A percentile compares a stretch with the other conserved stretches of the same genome.
Conservation (phyloP, 2,797 vertebrate species). For the Botia almorhae region DNA sequence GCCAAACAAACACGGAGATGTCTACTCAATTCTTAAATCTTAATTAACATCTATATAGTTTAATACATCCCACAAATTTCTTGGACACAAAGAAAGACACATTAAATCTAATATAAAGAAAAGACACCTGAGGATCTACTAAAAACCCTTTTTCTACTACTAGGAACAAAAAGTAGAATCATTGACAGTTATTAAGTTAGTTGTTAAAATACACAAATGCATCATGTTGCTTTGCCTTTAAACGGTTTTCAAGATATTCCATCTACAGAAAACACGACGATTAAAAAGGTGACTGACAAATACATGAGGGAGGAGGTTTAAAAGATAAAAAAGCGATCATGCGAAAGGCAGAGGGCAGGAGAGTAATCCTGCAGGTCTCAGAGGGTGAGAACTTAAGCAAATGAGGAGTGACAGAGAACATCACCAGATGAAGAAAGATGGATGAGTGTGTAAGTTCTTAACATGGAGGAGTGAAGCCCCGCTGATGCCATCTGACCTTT, state of each 20-base stretch:
- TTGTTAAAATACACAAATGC: no score
- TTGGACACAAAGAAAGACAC: no score
- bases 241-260: not conserved
- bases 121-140: no score
- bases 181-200: no score
- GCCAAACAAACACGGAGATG: no score
- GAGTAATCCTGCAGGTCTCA: not conserved
- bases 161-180: not conserved
- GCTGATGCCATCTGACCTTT: slow-evolving; percentile 28
- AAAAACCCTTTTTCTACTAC: no score
- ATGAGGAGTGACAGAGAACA: slow-evolving; percentile 21
- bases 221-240: not conserved
- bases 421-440: slow-evolving; percentile 8
- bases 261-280: not conserved
- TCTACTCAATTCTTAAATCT: no score
- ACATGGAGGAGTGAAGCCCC: slow-evolving; percentile 33
- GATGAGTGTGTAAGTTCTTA: not conserved
- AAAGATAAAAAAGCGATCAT: not conserved
- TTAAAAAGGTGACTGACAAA: slow-evolving; percentile 15
- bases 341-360: slow-evolving; percentile 11
- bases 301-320: not conserved
- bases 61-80: no score
- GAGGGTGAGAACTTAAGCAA: slow-evolving; percentile 9
- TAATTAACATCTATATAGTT: no score
- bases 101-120: no score